phyloP scores from a whole-genome alignment of 53 echinoderm and acorn worm species.

The Arbacia lixula region DNA sequence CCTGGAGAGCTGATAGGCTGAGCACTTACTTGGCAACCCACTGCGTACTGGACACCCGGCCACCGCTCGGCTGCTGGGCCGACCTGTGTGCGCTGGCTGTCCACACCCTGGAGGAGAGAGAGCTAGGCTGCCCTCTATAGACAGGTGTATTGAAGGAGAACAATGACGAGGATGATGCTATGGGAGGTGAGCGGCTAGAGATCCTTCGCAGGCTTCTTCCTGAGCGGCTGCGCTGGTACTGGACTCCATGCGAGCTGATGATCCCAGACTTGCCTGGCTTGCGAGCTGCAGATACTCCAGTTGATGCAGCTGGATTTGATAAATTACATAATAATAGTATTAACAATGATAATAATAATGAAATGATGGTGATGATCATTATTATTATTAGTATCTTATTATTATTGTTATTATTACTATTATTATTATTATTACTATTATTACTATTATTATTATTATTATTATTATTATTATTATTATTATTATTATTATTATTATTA shows the following conservation, averaged over 20 bases:
- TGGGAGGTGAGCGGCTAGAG: neutral
- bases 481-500: too few relatives aligned
- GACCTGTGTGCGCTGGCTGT: slow-evolving; percentile 10
- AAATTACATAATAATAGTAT: too few relatives aligned
- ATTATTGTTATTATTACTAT: too few relatives aligned
- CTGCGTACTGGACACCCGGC: slow-evolving; percentile 10
- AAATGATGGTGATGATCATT: neutral
- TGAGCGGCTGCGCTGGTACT: slow-evolving; percentile 16
- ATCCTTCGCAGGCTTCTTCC: slow-evolving; percentile 23
- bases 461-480: too few relatives aligned
- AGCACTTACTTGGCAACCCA: slow-evolving; percentile 41
- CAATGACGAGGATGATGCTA: neutral
- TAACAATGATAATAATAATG: too few relatives aligned
- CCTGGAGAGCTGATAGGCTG: too few relatives aligned
- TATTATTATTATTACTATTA: too few relatives aligned
- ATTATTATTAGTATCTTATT: neutral
- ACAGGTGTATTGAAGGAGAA: too few relatives aligned
- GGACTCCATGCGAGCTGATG: slow-evolving; percentile 10
- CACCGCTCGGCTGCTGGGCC: neutral
- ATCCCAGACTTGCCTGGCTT: neutral
- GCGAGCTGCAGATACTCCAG: neutral
- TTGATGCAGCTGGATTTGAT: too few relatives aligned
- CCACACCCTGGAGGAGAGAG: slow-evolving; percentile 19
- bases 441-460: too few relatives aligned
- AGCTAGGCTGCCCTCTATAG: neutral